Percentiles rank a stretch among this genome's conserved stretches.
These are phyloP conservation scores for Dryas iulia DNA, from an alignment of 1,140 invertebrate species.

Conservation along the genomic window DNA sequence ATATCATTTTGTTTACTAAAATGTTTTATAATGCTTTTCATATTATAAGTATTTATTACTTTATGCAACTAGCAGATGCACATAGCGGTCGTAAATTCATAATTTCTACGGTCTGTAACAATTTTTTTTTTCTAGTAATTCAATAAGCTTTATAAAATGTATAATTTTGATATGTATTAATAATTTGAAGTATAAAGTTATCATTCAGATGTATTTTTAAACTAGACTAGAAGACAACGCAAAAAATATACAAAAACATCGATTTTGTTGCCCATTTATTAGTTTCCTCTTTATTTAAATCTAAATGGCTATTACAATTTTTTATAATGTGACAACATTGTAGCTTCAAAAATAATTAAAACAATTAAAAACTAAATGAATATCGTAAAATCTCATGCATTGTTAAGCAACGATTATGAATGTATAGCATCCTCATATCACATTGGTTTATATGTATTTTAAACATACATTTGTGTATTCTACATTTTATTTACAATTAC, in stretches of 20 bases:
- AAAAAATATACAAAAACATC: not conserved
- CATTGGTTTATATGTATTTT: not conserved
- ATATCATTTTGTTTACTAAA: not conserved
- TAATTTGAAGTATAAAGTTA: not conserved
- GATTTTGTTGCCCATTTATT: not conserved
- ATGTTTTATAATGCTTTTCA: not conserved
- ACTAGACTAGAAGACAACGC: not conserved
- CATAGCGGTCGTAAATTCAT: not conserved
- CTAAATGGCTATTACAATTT: not conserved
- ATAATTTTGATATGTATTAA: not conserved
- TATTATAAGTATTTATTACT: not conserved
- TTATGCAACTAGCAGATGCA: not conserved
- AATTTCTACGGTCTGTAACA: not conserved
- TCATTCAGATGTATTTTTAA: no score
- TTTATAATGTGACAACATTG: not conserved
- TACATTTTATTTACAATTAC: not conserved
- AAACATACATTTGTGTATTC: not conserved
- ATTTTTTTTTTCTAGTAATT: no score
- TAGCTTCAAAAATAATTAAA: not conserved
- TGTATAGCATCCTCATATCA: not conserved
- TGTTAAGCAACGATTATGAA: not conserved
- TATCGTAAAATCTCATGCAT: not conserved
- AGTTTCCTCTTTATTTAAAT: not conserved
- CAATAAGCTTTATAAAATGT: not conserved
- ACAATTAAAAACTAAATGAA: not conserved